These are phyloP conservation scores for Capitulum mitella DNA, from an alignment of 2,888 invertebrate genomes.

Conservation along the genomic window DNA sequence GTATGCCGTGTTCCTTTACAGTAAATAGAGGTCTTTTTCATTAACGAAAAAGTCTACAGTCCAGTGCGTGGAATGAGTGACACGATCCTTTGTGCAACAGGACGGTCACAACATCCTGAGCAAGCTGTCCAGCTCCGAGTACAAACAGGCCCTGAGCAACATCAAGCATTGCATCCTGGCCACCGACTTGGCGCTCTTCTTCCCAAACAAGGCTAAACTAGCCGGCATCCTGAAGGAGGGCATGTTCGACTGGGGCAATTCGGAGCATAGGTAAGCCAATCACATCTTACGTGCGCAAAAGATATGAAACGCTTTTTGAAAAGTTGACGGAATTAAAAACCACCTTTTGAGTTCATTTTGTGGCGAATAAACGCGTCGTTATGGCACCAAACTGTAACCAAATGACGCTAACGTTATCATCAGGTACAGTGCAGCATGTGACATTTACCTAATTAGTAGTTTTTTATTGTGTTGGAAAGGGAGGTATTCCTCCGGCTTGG, in stretches of 20 bases:
- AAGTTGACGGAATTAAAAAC: neutral
- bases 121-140: conserved; percentile 61
- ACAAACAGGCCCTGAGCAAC: conserved; percentile 65
- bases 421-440: too few species aligned
- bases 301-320: neutral
- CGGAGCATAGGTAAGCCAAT: conserved; percentile 54
- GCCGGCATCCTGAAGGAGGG: conserved; percentile 49
- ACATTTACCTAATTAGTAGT: too few species aligned
- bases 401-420: neutral
- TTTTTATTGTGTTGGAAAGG: too few species aligned
- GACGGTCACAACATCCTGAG: conserved; percentile 79
- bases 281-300: neutral
- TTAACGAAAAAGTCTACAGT: too few species aligned
- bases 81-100: too few species aligned
- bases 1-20: too few species aligned
- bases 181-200: conserved; percentile 73
- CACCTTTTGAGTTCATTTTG: too few species aligned
- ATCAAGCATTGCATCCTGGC: conserved; percentile 77
- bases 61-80: too few species aligned
- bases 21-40: too few species aligned
- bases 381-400: neutral
- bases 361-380: neutral
- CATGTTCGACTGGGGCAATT: conserved; percentile 57
- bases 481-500: too few species aligned
- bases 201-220: conserved; percentile 62